Conservation (phyloP, 2,888 invertebrate species). For the Drosophila pseudotalamancana region DNA sequence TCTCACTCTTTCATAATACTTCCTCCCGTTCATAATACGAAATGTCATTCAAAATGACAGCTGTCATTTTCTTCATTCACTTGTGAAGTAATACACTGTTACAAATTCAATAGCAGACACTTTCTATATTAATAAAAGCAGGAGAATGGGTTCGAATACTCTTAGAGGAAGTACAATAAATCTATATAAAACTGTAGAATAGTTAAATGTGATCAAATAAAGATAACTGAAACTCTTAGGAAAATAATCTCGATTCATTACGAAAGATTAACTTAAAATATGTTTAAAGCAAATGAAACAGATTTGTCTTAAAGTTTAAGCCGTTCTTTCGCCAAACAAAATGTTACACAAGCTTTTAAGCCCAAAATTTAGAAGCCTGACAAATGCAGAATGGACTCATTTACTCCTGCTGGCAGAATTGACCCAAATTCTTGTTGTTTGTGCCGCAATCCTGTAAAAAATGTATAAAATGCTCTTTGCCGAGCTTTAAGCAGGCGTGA, state of each 20-base stretch:
- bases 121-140: not conserved
- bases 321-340: conserved; percentile 2
- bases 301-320: not conserved
- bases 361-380: conserved; percentile 31
- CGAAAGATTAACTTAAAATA: not conserved
- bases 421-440: conserved; percentile 32
- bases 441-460: conserved; percentile 15
- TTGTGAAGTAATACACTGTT: conserved; percentile 12
- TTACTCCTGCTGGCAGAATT: conserved; percentile 3
- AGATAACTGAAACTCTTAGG: no score
- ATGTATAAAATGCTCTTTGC: conserved; percentile 15
- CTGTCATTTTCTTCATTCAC: conserved; percentile 51
- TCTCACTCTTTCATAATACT: not conserved
- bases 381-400: conserved; percentile 25
- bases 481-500: conserved; percentile 26
- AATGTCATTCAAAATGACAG: conserved; percentile 59
- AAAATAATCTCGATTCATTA: no score
- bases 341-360: conserved; percentile 14
- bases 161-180: not conserved
- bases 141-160: not conserved
- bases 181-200: no score
- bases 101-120: conserved; percentile 25
- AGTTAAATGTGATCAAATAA: no score
- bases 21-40: conserved; percentile 23
- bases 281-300: not conserved